These are phyloP conservation scores for Styela clava DNA, from an alignment of 23 tunicate genomes.

Conservation along the genomic window DNA sequence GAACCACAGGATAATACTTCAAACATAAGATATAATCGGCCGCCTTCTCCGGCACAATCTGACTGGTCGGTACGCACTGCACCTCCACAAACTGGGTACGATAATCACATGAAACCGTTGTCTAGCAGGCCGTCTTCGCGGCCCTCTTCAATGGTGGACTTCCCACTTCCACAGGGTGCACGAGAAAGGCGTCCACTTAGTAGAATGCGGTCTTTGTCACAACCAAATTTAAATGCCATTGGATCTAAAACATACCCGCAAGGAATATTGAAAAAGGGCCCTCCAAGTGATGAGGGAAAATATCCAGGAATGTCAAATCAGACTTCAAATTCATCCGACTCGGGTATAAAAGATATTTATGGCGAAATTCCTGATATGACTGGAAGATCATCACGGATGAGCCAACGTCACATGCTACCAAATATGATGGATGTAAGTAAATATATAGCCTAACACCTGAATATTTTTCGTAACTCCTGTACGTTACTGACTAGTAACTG, in stretches of 20 bases:
- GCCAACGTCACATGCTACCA: not conserved
- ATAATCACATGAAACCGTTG: slow-evolving; percentile 1
- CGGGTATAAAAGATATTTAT: slow-evolving; percentile 33
- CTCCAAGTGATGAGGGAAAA: not conserved
- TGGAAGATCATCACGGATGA: not conserved
- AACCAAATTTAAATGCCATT: slow-evolving; percentile 41
- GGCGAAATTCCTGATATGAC: not conserved
- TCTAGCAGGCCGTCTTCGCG: not conserved
- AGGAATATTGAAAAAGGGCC: slow-evolving; percentile 59
- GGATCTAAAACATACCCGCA: slow-evolving; percentile 70
- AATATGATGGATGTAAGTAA: not conserved
- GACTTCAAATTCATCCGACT: slow-evolving; percentile 30
- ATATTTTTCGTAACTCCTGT: too few species aligned
- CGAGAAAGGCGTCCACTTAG: slow-evolving; percentile 18
- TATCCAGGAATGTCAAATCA: slow-evolving; percentile 5
- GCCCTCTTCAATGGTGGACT: slow-evolving; percentile 38
- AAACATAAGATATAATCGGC: not conserved
- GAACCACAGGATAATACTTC: not conserved
- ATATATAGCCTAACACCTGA: not conserved
- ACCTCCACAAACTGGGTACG: slow-evolving; percentile 39
- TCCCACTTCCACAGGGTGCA: slow-evolving; percentile 41
- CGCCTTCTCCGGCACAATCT: slow-evolving; percentile 61
- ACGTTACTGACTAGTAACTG: too few species aligned
- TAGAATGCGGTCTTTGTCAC: slow-evolving; percentile 59
- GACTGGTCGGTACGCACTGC: slow-evolving; percentile 89